phyloP scores from a whole-genome alignment of 2,888 invertebrate genomes.

The Brachypalpus laphriformis region DNA sequence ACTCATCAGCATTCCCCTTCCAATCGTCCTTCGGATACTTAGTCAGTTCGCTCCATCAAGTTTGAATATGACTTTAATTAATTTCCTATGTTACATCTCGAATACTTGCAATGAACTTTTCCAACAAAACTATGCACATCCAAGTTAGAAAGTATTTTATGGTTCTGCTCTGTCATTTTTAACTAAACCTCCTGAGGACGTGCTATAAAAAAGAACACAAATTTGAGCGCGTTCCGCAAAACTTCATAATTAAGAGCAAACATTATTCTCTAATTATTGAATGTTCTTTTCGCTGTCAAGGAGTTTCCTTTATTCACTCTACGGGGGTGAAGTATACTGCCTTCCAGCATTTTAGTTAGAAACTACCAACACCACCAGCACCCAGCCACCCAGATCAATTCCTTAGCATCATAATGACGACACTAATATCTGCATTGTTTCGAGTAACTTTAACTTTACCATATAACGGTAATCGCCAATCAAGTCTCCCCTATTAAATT shows the following conservation, averaged over 20 bases:
- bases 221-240: not conserved
- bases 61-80: slow-evolving; percentile 66
- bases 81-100: slow-evolving; percentile 58
- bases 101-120: slow-evolving; percentile 47
- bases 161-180: not conserved
- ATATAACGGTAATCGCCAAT: slow-evolving; percentile 68
- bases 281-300: not conserved
- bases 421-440: slow-evolving; percentile 50
- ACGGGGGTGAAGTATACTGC: not conserved
- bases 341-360: not conserved
- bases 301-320: slow-evolving; percentile 1
- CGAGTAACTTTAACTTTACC: slow-evolving; percentile 40
- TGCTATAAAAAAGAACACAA: slow-evolving; percentile 20
- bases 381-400: not conserved
- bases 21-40: not conserved
- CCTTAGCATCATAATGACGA: slow-evolving; percentile 14
- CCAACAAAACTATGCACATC: not conserved
- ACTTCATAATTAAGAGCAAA: slow-evolving; percentile 62
- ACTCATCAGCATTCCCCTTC: not conserved
- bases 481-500: slow-evolving; percentile 58
- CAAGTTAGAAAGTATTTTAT: slow-evolving; percentile 16
- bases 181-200: slow-evolving; percentile 2
- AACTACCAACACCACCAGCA: not conserved
- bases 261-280: slow-evolving; percentile 48
- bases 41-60: slow-evolving; percentile 27